Conservation (phyloP, 2,888 invertebrate species). For the Brachyopa scutellaris region DNA sequence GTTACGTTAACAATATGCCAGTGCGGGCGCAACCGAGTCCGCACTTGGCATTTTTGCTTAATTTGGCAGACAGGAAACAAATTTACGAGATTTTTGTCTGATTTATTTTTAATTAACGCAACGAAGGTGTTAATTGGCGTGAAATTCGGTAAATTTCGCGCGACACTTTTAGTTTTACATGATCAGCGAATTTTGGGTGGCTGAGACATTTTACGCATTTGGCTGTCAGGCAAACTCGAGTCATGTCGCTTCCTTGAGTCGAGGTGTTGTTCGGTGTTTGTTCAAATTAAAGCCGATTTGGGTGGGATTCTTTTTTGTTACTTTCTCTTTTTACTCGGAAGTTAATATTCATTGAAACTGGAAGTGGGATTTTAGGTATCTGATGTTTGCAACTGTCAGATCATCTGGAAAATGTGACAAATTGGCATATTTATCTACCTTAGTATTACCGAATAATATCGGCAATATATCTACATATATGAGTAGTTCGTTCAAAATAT, state of each 20-base stretch:
- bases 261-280: constrained; percentile 20
- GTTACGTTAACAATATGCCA: constrained; percentile 26
- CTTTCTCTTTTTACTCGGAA: background rate
- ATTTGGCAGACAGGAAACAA: constrained; percentile 67
- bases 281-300: background rate
- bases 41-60: constrained; percentile 41
- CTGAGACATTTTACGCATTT: constrained; percentile 59
- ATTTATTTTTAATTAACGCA: constrained; percentile 73
- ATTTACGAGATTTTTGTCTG: constrained; percentile 60
- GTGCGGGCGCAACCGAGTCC: constrained; percentile 6
- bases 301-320: too few species aligned
- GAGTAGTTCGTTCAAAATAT: too few species aligned
- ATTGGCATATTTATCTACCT: too few species aligned
- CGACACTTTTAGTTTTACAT: constrained; percentile 67
- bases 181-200: constrained; percentile 68
- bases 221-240: constrained; percentile 41
- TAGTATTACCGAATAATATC: too few species aligned
- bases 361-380: too few species aligned
- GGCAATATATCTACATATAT: too few species aligned
- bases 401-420: too few species aligned
- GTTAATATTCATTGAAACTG: too few species aligned
- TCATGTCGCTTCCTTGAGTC: background rate
- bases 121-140: constrained; percentile 71
- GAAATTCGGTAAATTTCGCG: constrained; percentile 65
- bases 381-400: too few species aligned